phyloP scores from a whole-genome alignment of 2,888 invertebrate species.

The Dromius quadrimaculatus region DNA sequence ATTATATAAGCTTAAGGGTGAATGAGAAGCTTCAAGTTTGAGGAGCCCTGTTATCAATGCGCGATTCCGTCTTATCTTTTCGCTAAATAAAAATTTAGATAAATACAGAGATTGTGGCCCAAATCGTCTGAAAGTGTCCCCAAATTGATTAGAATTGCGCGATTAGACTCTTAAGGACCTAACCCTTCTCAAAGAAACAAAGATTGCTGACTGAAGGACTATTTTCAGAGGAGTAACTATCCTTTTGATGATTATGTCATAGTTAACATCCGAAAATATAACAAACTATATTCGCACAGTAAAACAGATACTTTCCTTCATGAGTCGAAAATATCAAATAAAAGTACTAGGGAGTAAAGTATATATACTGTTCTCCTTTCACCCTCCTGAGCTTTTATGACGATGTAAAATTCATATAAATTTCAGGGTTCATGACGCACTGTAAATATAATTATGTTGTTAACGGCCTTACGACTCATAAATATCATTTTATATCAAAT shows the following conservation, averaged over 20 bases:
- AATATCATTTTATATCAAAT: conserved; percentile 32
- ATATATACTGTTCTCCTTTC: neutral
- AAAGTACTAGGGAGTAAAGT: conserved; percentile 9
- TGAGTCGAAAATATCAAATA: conserved; percentile 4
- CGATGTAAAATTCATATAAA: conserved; percentile 35
- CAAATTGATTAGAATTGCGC: conserved; percentile 66
- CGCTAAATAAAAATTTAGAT: conserved; percentile 66
- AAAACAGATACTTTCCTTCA: too few relatives aligned
- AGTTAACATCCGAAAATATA: too few relatives aligned
- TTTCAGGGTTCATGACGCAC: conserved; percentile 20
- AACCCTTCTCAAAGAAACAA: conserved; percentile 4
- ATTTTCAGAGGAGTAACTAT: neutral
- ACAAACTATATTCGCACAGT: too few relatives aligned
- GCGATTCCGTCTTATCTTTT: conserved; percentile 59
- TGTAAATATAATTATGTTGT: conserved; percentile 41
- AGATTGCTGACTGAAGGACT: conserved; percentile 2
- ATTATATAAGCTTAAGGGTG: too few relatives aligned
- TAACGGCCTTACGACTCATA: conserved; percentile 33
- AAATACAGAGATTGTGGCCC: conserved; percentile 64
- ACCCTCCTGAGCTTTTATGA: conserved; percentile 27
- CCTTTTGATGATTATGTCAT: conserved; percentile 6
- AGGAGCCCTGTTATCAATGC: too few relatives aligned
- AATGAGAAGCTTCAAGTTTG: too few relatives aligned
- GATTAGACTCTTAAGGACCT: conserved; percentile 27
- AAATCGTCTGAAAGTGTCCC: conserved; percentile 64